Evolutionary conservation across 1,140 invertebrate species (phyloP), one percentile per base, ranked within the genome.

Genomic region (Pissodes strobi): DNA sequence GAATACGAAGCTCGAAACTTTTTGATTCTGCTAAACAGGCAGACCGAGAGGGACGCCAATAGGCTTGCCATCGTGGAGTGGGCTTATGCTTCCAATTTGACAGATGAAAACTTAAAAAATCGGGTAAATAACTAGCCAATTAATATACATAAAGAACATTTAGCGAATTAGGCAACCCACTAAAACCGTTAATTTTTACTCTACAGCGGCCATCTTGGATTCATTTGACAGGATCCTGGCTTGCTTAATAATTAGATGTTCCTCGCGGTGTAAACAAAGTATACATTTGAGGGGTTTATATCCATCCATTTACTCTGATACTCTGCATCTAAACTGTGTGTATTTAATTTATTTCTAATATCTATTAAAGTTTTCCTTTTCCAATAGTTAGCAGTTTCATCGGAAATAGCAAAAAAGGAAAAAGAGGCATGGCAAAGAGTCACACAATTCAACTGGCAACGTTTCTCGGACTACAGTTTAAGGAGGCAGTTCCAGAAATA

Each of bases 1-100:
- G 86, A 87, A 64, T 80, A 86, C 2, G 77, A 80, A 48, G 88
- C 85, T 0, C 75, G 79, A 5, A 79, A 84, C 37, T 86, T 87
- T 67, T 78, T 89, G 52, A 66, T 81, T n/a, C 79, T 84, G 34
- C 64, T 87, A 2, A 86, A 89, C 68, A 79, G 78, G 17, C 81
- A 82, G 58, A 71, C 80, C n/a, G 83, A 82, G 1, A 64, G 79
- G 51, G 83, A 85, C 74, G 81, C 80, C 56, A 86, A 88, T 70
- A 77, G 80, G 9, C 78, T 80, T 0, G 80, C 80, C 0, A 69
- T 82, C 0, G 85, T 84, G 0, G 78, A 85, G 25, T 92, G 90
- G 90, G 81, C 80, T 5, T 92, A 90, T 68, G 84, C 83, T 0
- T 88, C 89, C 0, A 90, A 93, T 72, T 82, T 93, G 12, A 92